Conservation (phyloP, 2,888 invertebrate species). For the Andrena fulva region DNA sequence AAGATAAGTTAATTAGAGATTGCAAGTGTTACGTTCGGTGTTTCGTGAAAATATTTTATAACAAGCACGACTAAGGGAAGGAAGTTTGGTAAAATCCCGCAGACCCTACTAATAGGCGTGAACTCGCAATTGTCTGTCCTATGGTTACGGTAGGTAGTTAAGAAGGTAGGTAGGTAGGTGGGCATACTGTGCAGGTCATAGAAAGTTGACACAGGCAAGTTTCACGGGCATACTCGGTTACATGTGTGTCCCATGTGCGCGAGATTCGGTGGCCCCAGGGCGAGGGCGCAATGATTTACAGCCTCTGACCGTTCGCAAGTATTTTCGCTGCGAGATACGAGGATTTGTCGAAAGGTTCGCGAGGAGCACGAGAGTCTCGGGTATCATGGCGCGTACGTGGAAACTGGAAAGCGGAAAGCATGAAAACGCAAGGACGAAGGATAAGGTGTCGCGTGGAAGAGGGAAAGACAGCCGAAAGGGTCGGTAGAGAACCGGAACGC, state of each 20-base stretch:
- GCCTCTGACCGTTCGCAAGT: background rate
- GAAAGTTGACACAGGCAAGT: background rate
- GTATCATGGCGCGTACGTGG: background rate
- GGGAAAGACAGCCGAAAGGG: slow-evolving; percentile 22
- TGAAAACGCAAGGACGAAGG: background rate
- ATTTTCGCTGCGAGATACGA: background rate
- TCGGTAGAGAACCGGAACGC: slow-evolving; percentile 54
- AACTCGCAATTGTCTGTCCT: background rate
- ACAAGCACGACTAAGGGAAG: too few species aligned
- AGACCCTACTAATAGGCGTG: too few species aligned
- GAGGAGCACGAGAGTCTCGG: too few species aligned
- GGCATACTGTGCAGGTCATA: background rate
- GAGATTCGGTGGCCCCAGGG: background rate
- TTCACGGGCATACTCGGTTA: background rate
- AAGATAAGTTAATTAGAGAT: background rate
- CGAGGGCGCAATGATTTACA: background rate
- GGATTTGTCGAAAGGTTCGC: background rate
- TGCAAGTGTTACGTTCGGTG: background rate
- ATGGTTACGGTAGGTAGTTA: background rate
- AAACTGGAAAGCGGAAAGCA: background rate
- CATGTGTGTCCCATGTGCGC: slow-evolving; percentile 22
- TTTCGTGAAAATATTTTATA: background rate
- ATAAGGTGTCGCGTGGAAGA: slow-evolving; percentile 13
- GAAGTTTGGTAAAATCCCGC: too few species aligned
- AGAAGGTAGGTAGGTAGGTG: background rate